These are phyloP conservation scores for Leptocoma aspasia DNA, from an alignment of 2,113 vertebrate genomes.

Conservation along the genomic window DNA sequence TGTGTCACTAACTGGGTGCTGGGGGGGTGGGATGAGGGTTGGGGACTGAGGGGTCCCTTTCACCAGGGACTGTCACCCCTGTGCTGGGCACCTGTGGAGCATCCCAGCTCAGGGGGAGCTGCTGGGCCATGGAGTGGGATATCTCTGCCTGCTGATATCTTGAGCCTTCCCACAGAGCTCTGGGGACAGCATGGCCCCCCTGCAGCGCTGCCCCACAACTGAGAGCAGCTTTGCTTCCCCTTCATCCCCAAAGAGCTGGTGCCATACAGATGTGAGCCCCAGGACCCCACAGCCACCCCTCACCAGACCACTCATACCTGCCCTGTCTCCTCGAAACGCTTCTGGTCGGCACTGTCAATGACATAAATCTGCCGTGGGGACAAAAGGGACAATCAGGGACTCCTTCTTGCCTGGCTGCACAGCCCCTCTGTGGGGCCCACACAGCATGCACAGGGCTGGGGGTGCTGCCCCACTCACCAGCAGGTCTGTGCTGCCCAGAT, in stretches of 20 bases:
- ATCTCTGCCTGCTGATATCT: not conserved
- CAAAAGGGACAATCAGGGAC: not conserved
- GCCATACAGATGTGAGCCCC: accelerated
- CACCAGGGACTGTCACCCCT: not conserved
- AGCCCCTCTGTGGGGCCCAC: not conserved
- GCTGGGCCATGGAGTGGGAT: not conserved
- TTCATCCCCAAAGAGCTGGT: not conserved
- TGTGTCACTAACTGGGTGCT: accelerated
- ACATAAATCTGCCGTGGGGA: constrained; percentile 81
- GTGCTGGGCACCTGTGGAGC: not conserved
- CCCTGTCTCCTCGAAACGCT: constrained; percentile 87
- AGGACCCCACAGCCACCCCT: not conserved
- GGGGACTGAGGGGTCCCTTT: accelerated
- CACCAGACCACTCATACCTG: constrained; percentile 69
- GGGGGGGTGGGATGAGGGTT: not conserved
- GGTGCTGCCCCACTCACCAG: constrained; percentile 71
- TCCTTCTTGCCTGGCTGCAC: accelerated
- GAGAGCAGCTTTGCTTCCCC: accelerated
- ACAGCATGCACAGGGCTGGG: accelerated
- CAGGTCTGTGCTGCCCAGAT: constrained; percentile 83
- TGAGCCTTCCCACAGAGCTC: not conserved
- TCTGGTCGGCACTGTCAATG: constrained; percentile 89
- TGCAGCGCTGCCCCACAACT: accelerated
- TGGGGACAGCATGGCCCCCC: not conserved
- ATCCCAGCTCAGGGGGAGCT: not conserved